These are phyloP conservation scores for Drosophila sordidula DNA, from an alignment of 2,888 invertebrate species.

Conservation along the genomic window DNA sequence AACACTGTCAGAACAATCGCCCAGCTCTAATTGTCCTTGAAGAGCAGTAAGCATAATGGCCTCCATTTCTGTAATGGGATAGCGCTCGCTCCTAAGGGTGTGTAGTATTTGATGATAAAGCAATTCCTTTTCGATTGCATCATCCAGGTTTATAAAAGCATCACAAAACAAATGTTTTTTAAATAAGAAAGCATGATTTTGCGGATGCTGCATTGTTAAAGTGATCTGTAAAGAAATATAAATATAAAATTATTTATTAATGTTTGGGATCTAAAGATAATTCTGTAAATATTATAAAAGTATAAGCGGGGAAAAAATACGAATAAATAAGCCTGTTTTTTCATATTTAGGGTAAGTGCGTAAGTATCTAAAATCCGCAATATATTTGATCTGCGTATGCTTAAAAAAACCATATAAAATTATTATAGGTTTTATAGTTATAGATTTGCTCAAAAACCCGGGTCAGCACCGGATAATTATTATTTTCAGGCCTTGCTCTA, in stretches of 20 bases:
- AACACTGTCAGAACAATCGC: constrained; percentile 91
- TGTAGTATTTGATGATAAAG: constrained; percentile 97
- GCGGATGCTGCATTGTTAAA: constrained; percentile 82
- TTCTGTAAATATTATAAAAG: too few species aligned
- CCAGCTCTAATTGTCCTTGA: constrained; percentile 96
- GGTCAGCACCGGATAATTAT: too few species aligned
- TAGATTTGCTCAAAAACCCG: too few species aligned
- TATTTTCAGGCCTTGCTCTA: too few species aligned
- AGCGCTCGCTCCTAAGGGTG: constrained; percentile 94
- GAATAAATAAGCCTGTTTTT: too few species aligned
- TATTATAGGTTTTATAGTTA: too few species aligned
- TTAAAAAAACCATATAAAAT: too few species aligned
- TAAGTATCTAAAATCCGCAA: too few species aligned
- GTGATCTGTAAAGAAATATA: background rate
- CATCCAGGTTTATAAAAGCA: constrained; percentile 91
- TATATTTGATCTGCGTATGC: too few species aligned
- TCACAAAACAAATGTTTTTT: constrained; percentile 94
- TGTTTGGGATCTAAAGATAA: too few species aligned
- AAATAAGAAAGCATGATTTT: constrained; percentile 90
- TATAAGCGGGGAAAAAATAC: too few species aligned
- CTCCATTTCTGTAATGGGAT: constrained; percentile 97
- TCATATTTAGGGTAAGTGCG: too few species aligned
- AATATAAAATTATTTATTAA: background rate
- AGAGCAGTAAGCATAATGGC: constrained; percentile 97
- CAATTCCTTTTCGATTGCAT: constrained; percentile 96